Percentiles rank a stretch among this genome's conserved stretches.
These are phyloP conservation scores for Leiothrix lutea DNA, from an alignment of 2,113 vertebrate species.

Conservation along the genomic window DNA sequence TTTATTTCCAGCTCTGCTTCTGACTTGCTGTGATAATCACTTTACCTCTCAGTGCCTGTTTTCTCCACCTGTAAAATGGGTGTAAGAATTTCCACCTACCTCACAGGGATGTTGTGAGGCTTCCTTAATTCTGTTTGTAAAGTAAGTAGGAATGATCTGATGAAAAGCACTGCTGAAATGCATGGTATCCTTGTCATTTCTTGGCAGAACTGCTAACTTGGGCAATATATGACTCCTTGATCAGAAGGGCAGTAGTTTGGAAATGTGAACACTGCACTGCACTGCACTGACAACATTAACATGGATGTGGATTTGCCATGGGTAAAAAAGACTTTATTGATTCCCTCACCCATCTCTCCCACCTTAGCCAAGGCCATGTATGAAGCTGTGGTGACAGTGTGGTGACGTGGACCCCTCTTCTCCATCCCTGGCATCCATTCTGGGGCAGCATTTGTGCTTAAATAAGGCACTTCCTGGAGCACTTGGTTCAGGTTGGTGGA, in stretches of 20 bases:
- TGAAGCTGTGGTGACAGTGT: background rate
- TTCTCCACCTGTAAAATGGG: constrained; percentile 58
- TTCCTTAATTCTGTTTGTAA: constrained; percentile 56
- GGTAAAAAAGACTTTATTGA: background rate
- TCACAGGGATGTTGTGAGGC: constrained; percentile 65
- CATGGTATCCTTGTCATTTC: constrained; percentile 59
- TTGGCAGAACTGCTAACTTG: constrained; percentile 16
- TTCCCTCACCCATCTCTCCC: background rate
- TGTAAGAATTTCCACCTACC: constrained; percentile 57
- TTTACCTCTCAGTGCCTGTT: constrained; percentile 55
- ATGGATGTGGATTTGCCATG: background rate
- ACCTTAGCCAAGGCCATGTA: background rate
- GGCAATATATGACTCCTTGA: background rate
- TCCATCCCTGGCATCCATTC: background rate
- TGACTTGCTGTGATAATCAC: constrained; percentile 54
- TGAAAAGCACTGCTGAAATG: constrained; percentile 61
- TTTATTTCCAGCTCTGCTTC: constrained; percentile 54
- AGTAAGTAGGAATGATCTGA: constrained; percentile 62
- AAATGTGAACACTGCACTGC: background rate
- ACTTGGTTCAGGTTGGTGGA: background rate
- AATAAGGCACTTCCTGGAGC: background rate
- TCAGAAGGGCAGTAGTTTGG: background rate
- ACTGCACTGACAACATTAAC: background rate
- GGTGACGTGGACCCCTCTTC: background rate
- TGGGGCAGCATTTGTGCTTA: background rate